Base-by-base conservation (phyloP, 1,140 invertebrate species). In the Ooceraea biroi region DNA sequence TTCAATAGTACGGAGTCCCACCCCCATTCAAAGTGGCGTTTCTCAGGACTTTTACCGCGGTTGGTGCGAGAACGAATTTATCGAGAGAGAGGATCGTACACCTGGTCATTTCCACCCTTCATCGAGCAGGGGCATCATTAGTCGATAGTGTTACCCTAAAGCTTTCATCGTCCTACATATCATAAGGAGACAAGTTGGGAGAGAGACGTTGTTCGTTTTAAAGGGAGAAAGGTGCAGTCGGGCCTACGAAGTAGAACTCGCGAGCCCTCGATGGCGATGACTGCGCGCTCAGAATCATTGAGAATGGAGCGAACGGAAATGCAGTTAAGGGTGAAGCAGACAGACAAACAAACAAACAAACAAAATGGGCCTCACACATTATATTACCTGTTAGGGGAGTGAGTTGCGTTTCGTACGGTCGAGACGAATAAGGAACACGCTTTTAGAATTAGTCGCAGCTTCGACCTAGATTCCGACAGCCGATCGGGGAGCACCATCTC, bases 111-210 rank as follows among this genome's bases (percentile, higher is more conserved):
- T 82, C 58, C 74, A 87, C 44, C 85, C 41, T 88, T 88, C 73
- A 83, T 83, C 69, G 73, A 88, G 60, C 74, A 89, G 66, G 76
- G 66, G 71, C 68, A 84, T 85, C 82, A 82, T 82, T 89, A 88
- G 85, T 22, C 88, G 46, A 68, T 89, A 89, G 84, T 48, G 46
- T 78, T 89, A 84, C 80, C 84, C 65, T 86, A 36, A 91, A 90
- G 83, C 87, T 89, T 91, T 92, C 87, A 91, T 88, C 82, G 57
- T 92, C 89, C 86, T 90, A 92, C 91, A 92, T 92, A 92, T 92
- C 91, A 92, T 91, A 86, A 78, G 84, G 41, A 74, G 72, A 71
- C 36, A 60, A 84, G 66, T 36, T 60, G 60, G 65, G 65, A 80
- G 55, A 86, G 30, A 84, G 27, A 66, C 41, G 65, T 87, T 69